A percentile compares a stretch with the other conserved stretches of the same genome.
Conservation (phyloP, 2,797 vertebrate species). For the Balearica regulorum region DNA sequence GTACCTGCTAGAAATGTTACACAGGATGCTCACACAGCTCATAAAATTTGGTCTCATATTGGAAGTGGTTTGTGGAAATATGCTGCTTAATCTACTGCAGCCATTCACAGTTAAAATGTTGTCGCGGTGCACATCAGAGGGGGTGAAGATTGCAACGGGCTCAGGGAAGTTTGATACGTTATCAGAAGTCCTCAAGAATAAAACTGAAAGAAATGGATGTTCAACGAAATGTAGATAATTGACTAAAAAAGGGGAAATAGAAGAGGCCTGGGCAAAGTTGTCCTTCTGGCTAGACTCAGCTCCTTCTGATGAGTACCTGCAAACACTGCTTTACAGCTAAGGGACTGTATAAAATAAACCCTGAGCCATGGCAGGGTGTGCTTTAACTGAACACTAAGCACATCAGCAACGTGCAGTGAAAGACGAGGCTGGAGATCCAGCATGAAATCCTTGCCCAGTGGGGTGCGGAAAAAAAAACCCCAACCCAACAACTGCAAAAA, state of each 20-base stretch:
- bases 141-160: background rate
- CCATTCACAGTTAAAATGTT: background rate
- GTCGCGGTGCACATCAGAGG: background rate
- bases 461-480: background rate
- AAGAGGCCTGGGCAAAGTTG: background rate
- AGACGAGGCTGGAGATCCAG: background rate
- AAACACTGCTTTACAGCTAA: background rate
- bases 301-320: background rate
- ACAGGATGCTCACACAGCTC: slow-evolving; percentile 31
- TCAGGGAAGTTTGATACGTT: background rate
- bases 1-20: slow-evolving; percentile 38
- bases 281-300: background rate
- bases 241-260: background rate
- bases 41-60: slow-evolving; percentile 29
- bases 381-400: background rate
- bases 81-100: slow-evolving; percentile 46
- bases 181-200: slow-evolving; percentile 17
- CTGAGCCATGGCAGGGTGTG: background rate
- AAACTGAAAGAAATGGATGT: background rate
- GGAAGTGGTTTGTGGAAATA: slow-evolving; percentile 41
- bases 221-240: background rate
- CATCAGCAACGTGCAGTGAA: background rate
- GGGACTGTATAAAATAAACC: background rate
- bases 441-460: background rate
- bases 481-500: background rate